Percentiles rank a stretch among this genome's conserved stretches.
These are phyloP conservation scores for Caenorhabditis drosophilae DNA, from an alignment of 2,888 invertebrate genomes.

Conservation along the genomic window DNA sequence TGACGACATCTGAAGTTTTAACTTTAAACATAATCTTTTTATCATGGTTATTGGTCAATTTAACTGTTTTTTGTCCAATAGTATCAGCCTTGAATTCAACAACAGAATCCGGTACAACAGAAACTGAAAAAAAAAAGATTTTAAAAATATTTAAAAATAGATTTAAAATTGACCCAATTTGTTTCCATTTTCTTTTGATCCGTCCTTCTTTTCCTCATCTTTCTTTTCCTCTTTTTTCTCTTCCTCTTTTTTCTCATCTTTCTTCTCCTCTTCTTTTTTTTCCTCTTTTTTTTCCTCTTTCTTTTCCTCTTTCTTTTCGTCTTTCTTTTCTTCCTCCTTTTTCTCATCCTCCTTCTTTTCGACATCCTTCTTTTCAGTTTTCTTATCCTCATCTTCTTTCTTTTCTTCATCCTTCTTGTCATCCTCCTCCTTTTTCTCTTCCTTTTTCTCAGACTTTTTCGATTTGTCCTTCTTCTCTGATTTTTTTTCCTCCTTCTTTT, in stretches of 20 bases:
- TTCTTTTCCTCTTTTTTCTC: neutral
- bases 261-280: neutral
- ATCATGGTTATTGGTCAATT: neutral
- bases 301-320: neutral
- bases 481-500: no score
- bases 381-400: no score
- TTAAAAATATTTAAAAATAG: neutral
- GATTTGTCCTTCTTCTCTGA: no score
- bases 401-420: no score
- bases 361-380: neutral
- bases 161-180: neutral
- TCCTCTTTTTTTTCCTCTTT: neutral
- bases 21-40: neutral
- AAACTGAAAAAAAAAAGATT: neutral
- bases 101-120: neutral
- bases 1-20: neutral
- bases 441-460: no score
- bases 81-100: neutral
- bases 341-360: neutral
- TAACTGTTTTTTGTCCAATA: neutral
- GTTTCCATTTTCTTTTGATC: neutral
- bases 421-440: no score
- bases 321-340: neutral
- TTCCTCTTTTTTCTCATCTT: neutral
- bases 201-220: neutral